Base-by-base conservation (phyloP, 2,113 vertebrate genomes). In the Hepsetus odoe region DNA sequence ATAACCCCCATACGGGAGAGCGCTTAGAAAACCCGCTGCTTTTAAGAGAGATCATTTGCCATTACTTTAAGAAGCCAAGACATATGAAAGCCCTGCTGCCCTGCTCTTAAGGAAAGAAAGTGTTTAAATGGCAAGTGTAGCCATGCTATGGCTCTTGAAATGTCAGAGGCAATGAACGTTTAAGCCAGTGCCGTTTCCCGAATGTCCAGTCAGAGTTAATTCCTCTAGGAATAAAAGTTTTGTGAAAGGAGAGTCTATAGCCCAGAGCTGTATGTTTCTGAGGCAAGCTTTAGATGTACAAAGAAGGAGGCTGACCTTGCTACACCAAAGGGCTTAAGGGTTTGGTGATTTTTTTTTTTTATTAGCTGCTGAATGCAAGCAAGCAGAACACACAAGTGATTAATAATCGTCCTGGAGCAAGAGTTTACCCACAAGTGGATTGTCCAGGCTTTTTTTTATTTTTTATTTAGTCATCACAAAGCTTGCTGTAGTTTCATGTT, bases 111-210 rank as follows among this genome's bases (percentile, higher is more conserved):
- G 59, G 10, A 62, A 13, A 62, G 18, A 62, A 61, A 62, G 14
- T 62, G 59, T 32, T 62, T 62, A 10, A 18, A 35, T 64, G 61
- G 61, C 30, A 64, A 64, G 30, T 35, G 32, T 35, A 35, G 1
- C 22, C 32, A n/a, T 33, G 32, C 61, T 35, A 1, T 38, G 61
- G 18, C 20, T 18, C 32, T 64, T 64, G 18, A 40, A 72, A 58
- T 30, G 53, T 72, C 71, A 42, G 35, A 24, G 33, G 30, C 32
- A 5, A 64, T 35, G 61, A 64, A 64, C 11, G 61, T 35, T 64
- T 35, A 30, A 64, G 61, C 18, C 61, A 4, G 6, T 35, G 61
- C 61, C 18, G 30, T n/a, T 64, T 64, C 32, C 61, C n/a, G 61
- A 55, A 55, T 24, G 51, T 24, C 51, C n/a, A 0, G 18, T 38